Percentiles rank a stretch among this genome's conserved stretches.
Conservation (phyloP, 2,113 vertebrate genomes). For the Pao palembangensis region DNA sequence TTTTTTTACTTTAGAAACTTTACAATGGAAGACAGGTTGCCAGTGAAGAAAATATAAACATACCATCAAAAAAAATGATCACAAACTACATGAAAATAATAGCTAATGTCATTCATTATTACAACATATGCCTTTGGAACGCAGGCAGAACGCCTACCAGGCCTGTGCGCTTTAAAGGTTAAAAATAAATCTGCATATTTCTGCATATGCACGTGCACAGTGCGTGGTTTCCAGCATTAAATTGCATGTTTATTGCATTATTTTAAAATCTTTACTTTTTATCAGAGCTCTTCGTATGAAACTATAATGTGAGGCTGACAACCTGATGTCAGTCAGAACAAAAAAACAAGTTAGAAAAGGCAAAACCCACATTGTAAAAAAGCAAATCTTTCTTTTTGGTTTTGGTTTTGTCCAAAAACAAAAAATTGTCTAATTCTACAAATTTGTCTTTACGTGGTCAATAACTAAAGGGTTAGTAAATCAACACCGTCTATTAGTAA, state of each 20-base stretch:
- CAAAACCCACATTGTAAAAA: too few species aligned
- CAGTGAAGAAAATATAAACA: too few species aligned
- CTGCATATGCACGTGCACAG: conserved; percentile 64
- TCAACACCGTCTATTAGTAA: conserved; percentile 48
- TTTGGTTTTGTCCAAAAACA: too few species aligned
- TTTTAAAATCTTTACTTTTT: conserved; percentile 21
- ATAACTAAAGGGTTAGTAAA: conserved; percentile 28
- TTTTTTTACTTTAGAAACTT: too few species aligned
- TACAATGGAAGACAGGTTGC: too few species aligned
- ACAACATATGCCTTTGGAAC: conserved; percentile 22
- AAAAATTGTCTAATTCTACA: too few species aligned
- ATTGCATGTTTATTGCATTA: conserved; percentile 72
- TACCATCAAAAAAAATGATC: background rate
- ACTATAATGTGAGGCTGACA: conserved; percentile 10
- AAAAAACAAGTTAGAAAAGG: conserved; percentile 8
- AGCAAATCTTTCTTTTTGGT: too few species aligned
- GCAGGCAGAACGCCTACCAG: conserved; percentile 23
- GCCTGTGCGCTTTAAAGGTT: conserved; percentile 51
- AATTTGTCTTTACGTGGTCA: too few species aligned
- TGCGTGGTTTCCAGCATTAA: conserved; percentile 55
- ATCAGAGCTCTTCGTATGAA: conserved; percentile 14
- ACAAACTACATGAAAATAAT: conserved; percentile 16
- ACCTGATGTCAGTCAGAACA: background rate
- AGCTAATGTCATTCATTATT: conserved; percentile 29
- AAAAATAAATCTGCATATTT: conserved; percentile 69